phyloP scores from a whole-genome alignment of 2,888 invertebrate species.

The Yponomeuta cagnagella region DNA sequence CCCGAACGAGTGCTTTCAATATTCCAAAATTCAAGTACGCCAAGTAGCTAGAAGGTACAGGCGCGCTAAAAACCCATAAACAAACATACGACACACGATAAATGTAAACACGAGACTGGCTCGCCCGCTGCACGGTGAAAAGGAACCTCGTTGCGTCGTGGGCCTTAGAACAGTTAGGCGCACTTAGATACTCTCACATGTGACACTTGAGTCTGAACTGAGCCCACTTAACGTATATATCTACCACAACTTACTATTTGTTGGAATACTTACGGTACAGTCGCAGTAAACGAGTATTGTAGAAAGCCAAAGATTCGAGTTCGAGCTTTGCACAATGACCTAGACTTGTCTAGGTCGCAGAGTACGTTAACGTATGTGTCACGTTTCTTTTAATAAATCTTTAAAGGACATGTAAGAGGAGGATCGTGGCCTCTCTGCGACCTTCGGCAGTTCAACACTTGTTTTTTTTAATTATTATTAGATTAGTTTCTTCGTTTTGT shows the following conservation, averaged over 20 bases:
- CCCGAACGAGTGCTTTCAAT: background rate
- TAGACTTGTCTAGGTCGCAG: too few species aligned
- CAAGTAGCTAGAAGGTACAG: slow-evolving; percentile 2
- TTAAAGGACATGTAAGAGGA: too few species aligned
- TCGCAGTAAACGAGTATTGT: slow-evolving; percentile 19
- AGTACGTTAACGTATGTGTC: too few species aligned
- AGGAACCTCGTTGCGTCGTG: slow-evolving; percentile 27
- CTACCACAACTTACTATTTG: slow-evolving; percentile 16
- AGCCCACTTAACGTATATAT: slow-evolving; percentile 46
- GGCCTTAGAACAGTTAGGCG: slow-evolving; percentile 44
- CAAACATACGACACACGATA: slow-evolving; percentile 31
- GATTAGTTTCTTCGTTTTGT: too few species aligned
- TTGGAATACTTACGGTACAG: slow-evolving; percentile 27
- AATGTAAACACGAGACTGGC: slow-evolving; percentile 35
- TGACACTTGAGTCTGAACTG: slow-evolving; percentile 42
- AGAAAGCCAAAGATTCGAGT: background rate
- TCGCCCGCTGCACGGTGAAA: slow-evolving; percentile 30
- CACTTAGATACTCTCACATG: slow-evolving; percentile 34
- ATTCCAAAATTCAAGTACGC: slow-evolving; percentile 16
- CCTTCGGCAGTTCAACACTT: too few species aligned
- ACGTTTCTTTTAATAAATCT: too few species aligned
- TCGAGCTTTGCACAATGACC: too few species aligned
- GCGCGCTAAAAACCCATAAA: slow-evolving; percentile 20
- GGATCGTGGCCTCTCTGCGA: too few species aligned
- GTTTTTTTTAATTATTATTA: too few species aligned